Conservation (phyloP, 2,888 invertebrate genomes). For the Agapostemon virescens region DNA sequence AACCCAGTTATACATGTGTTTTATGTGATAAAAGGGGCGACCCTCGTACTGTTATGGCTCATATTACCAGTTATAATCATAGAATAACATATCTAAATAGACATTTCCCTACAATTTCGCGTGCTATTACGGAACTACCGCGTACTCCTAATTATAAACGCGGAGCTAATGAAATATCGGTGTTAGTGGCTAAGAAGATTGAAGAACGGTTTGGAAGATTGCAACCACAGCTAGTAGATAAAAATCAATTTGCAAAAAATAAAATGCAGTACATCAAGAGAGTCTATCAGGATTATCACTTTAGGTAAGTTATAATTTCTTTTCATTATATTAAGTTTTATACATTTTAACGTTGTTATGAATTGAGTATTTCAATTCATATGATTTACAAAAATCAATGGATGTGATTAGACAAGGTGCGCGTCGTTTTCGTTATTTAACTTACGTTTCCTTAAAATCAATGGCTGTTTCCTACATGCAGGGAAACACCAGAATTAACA, state of each 20-base stretch:
- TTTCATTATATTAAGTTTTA: neutral
- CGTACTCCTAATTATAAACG: conserved; percentile 82
- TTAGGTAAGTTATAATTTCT: conserved; percentile 79
- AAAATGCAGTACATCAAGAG: conserved; percentile 83
- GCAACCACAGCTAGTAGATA: conserved; percentile 85
- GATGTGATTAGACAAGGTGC: conserved; percentile 32
- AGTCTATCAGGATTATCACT: conserved; percentile 86
- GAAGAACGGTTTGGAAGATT: conserved; percentile 88
- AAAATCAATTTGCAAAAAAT: conserved; percentile 86
- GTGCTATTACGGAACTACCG: conserved; percentile 84
- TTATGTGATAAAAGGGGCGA: conserved; percentile 91
- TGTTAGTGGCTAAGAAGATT: conserved; percentile 85
- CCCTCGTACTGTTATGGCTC: conserved; percentile 89
- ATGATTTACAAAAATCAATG: conserved; percentile 27
- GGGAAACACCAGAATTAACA: conserved; percentile 80
- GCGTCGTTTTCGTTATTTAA: conserved; percentile 34
- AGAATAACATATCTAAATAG: conserved; percentile 86
- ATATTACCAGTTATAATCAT: conserved; percentile 90
- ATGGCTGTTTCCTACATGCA: conserved; percentile 76
- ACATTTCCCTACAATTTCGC: conserved; percentile 84
- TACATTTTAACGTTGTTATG: conserved; percentile 4
- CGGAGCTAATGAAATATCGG: conserved; percentile 79
- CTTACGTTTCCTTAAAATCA: conserved; percentile 51
- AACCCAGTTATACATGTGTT: conserved; percentile 89
- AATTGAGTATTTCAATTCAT: conserved; percentile 19